Evolutionary conservation across 2,888 invertebrate species (phyloP).

Genomic region (Lasioglossum lativentre): DNA sequence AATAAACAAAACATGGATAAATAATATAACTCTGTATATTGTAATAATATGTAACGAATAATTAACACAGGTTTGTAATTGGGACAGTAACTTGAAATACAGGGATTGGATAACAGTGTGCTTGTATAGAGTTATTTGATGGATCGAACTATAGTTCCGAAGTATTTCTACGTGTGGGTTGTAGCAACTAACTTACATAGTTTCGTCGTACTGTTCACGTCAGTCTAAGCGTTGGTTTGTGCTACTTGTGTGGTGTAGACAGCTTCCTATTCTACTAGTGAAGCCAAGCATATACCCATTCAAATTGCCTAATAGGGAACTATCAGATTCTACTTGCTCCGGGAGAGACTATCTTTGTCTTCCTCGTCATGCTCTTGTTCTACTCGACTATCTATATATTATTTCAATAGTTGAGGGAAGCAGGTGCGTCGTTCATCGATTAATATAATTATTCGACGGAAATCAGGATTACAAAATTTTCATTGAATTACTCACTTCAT

Average conservation of each 20-base stretch:
- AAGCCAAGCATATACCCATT: not conserved
- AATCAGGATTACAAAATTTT: not conserved
- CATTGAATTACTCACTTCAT: no score
- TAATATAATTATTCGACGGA: not conserved
- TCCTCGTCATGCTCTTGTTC: not conserved
- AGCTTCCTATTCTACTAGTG: constrained; percentile 14
- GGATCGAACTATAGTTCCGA: not conserved
- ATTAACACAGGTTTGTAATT: not conserved
- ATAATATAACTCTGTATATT: not conserved
- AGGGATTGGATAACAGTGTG: not conserved
- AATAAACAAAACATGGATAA: not conserved
- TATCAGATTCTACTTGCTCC: constrained; percentile 23
- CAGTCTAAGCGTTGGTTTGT: not conserved
- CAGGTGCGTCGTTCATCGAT: not conserved
- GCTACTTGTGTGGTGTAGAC: constrained; percentile 9
- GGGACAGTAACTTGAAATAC: not conserved
- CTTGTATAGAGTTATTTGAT: not conserved
- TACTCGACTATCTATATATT: not conserved
- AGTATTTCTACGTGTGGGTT: not conserved
- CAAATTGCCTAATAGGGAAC: not conserved
- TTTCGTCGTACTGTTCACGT: not conserved
- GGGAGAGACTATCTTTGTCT: not conserved
- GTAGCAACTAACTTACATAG: not conserved
- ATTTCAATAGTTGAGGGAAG: not conserved
- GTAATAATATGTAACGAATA: not conserved